Conservation (phyloP, 2,797 vertebrate genomes). For the Falco concolor region DNA sequence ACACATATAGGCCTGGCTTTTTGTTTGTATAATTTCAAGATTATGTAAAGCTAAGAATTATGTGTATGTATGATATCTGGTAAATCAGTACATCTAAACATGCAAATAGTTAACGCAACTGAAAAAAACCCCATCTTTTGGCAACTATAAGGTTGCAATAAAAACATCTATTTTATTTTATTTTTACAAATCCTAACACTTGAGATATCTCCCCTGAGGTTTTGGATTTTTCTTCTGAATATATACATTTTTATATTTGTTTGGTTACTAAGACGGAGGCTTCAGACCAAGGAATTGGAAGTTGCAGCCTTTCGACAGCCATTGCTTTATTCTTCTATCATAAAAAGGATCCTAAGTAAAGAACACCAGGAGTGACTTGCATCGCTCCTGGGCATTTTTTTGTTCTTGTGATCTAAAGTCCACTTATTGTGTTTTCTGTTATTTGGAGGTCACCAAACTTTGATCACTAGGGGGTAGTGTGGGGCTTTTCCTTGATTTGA, state of each 20-base stretch:
- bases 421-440: constrained; percentile 80
- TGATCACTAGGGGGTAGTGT: constrained; percentile 79
- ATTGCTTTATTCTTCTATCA: constrained; percentile 75
- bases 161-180: constrained; percentile 49
- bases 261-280: constrained; percentile 69
- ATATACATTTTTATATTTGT: constrained; percentile 72
- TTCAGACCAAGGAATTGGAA: constrained; percentile 76
- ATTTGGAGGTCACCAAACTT: constrained; percentile 82
- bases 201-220: constrained; percentile 42
- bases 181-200: constrained; percentile 59
- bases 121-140: not conserved
- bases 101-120: not conserved
- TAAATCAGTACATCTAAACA: not conserved
- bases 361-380: constrained; percentile 78
- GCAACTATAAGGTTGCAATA: not conserved
- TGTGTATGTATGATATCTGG: not conserved
- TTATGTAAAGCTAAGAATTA: not conserved
- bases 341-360: constrained; percentile 81
- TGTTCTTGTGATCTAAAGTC: constrained; percentile 83
- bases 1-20: not conserved
- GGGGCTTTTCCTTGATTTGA: constrained; percentile 76
- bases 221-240: constrained; percentile 59
- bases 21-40: constrained; percentile 2
- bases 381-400: constrained; percentile 82
- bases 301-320: constrained; percentile 73